Evolutionary conservation across 1,140 invertebrate species (phyloP).

Genomic region (Meloidogyne exigua): DNA sequence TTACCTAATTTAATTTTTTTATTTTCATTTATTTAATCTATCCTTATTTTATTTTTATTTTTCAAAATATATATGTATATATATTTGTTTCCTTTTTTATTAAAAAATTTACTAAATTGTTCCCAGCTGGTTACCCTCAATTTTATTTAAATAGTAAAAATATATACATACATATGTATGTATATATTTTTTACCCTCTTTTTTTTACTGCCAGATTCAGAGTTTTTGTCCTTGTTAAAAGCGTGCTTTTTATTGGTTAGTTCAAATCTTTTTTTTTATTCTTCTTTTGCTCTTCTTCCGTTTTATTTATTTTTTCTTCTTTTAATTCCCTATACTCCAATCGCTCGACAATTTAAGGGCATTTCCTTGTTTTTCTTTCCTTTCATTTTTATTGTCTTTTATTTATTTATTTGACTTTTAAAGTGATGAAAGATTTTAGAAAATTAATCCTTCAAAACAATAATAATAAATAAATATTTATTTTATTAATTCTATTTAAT

Average conservation of each 20-base stretch:
- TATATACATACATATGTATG: background rate
- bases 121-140: background rate
- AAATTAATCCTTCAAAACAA: background rate
- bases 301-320: background rate
- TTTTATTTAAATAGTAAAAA: background rate
- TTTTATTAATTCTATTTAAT: background rate
- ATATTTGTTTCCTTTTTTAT: background rate
- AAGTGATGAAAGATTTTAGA: background rate
- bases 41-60: background rate
- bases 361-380: background rate
- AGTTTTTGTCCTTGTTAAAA: background rate
- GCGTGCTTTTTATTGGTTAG: background rate
- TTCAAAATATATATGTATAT: background rate
- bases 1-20: too few species aligned
- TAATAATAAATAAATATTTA: background rate
- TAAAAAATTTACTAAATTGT: background rate
- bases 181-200: background rate
- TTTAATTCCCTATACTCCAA: conserved; percentile 4
- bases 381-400: background rate
- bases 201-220: background rate
- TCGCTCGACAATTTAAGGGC: background rate
- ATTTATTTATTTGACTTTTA: conserved; percentile 1
- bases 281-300: background rate
- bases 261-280: background rate
- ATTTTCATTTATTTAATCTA: background rate